Evolutionary conservation across 2,113 vertebrate genomes (phyloP), one percentile per base, ranked within the genome.

Genomic region (Rana temporaria): DNA sequence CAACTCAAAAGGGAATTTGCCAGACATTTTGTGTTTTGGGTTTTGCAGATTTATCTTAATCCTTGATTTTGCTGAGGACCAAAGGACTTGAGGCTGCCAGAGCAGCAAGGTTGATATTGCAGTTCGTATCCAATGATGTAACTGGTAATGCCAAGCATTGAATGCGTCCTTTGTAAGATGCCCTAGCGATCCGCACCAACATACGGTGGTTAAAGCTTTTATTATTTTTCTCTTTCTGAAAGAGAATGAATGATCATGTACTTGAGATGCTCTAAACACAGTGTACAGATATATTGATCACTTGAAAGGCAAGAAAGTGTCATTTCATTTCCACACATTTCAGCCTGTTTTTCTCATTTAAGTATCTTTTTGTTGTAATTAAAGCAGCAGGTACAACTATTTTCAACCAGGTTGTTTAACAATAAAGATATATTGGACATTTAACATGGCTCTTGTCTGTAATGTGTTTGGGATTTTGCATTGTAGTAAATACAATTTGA

Each of bases 371-470:
- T 94, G 90, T 92, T 95, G 92, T 95, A 94, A 86, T 91, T 91
- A 92, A 91, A 94, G 84, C 90, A 92, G 90, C 86, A 88, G 48
- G 91, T 90, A 90, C 91, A 94, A 91, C 90, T 92, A 93, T 94
- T 94, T 94, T 94, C 91, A 91, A 92, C 90, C 30, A 82, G 91
- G 89, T 94, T 93, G 92, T 90, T 94, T 94, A 94, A 95, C 92
- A 95, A 95, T 96, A 95, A 95, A 96, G 91, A 93, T 90, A 90
- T 91, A 92, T 92, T 92, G 87, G 89, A 93, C 86, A 92, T 90
- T 91, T 88, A 87, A 90, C 85, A 68, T 88, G 92, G 86, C 87
- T 90, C 81, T 91, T 88, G 30, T 63, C 1, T 22, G 24, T 24
- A 11, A 1, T 15, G 24, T 63, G 22, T 24, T 63, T 63, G 42